A percentile compares a stretch with the other conserved stretches of the same genome.
Evolutionary conservation across 2,888 invertebrate genomes (phyloP).

Genomic region (Byasa hedistus): DNA sequence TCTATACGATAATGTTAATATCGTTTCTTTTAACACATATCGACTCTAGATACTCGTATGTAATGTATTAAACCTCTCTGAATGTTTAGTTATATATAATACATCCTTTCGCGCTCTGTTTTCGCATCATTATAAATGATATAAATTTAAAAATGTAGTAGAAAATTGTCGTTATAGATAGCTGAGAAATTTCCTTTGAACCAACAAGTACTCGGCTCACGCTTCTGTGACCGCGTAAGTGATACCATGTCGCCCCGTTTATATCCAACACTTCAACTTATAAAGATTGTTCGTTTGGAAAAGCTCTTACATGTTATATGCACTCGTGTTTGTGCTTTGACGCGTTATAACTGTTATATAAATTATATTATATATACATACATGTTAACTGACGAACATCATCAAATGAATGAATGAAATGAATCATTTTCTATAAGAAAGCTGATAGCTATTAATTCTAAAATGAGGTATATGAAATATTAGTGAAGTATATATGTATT

Average conservation of each 20-base stretch:
- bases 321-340: background rate
- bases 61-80: too few relatives aligned
- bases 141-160: slow-evolving; percentile 8
- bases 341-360: background rate
- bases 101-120: background rate
- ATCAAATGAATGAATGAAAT: too few relatives aligned
- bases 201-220: slow-evolving; percentile 17
- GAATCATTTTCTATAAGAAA: too few relatives aligned
- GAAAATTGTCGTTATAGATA: slow-evolving; percentile 17
- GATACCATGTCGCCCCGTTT: slow-evolving; percentile 22
- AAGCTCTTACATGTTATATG: slow-evolving; percentile 14
- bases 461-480: too few relatives aligned
- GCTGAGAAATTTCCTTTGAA: slow-evolving; percentile 20
- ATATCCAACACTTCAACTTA: slow-evolving; percentile 24
- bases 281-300: slow-evolving; percentile 29
- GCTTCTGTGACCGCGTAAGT: slow-evolving; percentile 18
- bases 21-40: too few relatives aligned
- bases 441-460: too few relatives aligned
- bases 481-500: too few relatives aligned
- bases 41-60: too few relatives aligned
- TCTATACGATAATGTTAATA: too few relatives aligned
- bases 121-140: background rate
- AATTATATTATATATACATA: background rate
- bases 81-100: too few relatives aligned
- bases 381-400: too few relatives aligned